Conservation (phyloP, 2,113 vertebrate genomes). For the Plotosus lineatus region DNA sequence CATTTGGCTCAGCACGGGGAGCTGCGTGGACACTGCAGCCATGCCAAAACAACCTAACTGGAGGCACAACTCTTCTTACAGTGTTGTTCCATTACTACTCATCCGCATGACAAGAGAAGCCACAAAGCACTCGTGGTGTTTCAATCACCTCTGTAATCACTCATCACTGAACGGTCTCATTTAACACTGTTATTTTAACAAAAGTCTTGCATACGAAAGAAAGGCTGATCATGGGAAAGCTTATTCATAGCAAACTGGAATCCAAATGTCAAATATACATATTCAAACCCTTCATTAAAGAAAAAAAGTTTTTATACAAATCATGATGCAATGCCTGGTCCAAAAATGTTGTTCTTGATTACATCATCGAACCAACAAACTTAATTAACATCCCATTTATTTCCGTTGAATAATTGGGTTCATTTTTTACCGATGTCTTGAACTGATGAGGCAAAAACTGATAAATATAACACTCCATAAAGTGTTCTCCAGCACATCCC, state of each 20-base stretch:
- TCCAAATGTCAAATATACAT: neutral
- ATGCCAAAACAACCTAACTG: constrained; percentile 56
- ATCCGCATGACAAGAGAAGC: constrained; percentile 32
- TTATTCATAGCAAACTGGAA: neutral
- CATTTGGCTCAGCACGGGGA: constrained; percentile 66
- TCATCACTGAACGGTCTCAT: neutral
- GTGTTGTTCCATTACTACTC: constrained; percentile 55
- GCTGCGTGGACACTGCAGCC: constrained; percentile 45
- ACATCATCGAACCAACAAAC: no score
- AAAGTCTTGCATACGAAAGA: neutral
- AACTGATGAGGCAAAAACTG: no score
- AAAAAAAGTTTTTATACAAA: neutral
- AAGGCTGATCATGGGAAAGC: neutral
- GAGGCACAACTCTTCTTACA: constrained; percentile 40
- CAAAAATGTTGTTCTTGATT: no score
- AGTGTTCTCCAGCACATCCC: no score
- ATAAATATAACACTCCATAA: no score
- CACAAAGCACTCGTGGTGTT: neutral
- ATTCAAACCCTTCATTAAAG: neutral
- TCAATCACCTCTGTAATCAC: neutral
- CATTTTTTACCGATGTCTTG: no score
- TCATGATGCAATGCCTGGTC: no score
- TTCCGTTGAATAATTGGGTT: no score
- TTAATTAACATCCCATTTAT: no score
- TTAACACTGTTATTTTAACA: neutral